Conservation (phyloP, 2,113 vertebrate species). For the Excalfactoria chinensis region DNA sequence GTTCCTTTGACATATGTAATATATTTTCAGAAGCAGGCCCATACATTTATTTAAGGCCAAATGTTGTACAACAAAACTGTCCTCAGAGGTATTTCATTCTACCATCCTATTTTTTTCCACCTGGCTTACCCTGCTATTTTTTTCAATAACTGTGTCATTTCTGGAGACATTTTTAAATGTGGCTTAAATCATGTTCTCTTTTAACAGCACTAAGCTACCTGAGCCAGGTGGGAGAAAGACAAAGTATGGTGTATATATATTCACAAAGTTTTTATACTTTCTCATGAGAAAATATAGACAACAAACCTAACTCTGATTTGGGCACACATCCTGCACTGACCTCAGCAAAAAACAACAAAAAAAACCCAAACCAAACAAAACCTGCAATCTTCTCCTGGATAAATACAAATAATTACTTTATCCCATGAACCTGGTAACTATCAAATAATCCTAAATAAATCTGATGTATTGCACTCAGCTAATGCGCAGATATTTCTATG, state of each 20-base stretch:
- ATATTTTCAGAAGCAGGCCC: conserved; percentile 70
- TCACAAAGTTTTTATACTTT: background rate
- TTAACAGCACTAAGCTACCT: background rate
- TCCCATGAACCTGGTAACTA: background rate
- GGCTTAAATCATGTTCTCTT: conserved; percentile 41
- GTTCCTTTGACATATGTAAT: conserved; percentile 74
- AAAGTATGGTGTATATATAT: background rate
- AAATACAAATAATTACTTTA: background rate
- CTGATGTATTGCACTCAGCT: conserved; percentile 11
- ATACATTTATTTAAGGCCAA: conserved; percentile 75
- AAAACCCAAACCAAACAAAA: background rate
- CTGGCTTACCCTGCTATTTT: conserved; percentile 23
- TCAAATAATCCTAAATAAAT: conserved; percentile 53
- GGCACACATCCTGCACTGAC: background rate
- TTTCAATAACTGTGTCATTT: conserved; percentile 50
- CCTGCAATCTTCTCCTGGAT: background rate
- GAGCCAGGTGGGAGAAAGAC: background rate
- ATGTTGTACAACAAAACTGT: conserved; percentile 71
- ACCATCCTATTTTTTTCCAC: conserved; percentile 50
- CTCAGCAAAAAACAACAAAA: background rate
- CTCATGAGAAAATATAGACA: background rate
- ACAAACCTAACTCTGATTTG: background rate
- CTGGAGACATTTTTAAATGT: conserved; percentile 46
- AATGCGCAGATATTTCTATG: conserved; percentile 30
- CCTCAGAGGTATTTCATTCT: conserved; percentile 70